Conservation (phyloP, 2,888 invertebrate genomes). For the Cataglyphis livida region DNA sequence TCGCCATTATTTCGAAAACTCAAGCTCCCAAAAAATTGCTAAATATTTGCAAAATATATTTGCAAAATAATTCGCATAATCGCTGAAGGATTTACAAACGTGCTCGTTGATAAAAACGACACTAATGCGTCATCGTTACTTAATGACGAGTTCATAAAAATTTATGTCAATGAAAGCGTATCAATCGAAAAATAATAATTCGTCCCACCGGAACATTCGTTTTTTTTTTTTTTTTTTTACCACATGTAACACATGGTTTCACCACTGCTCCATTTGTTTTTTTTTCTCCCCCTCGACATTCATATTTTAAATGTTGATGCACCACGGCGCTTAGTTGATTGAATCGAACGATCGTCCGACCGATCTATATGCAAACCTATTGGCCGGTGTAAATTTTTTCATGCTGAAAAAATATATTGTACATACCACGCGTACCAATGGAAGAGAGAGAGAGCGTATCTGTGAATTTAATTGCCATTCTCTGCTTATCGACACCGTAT, state of each 20-base stretch:
- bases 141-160: constrained; percentile 16
- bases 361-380: constrained; percentile 29
- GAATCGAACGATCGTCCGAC: constrained; percentile 29
- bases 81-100: not conserved
- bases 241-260: constrained; percentile 33
- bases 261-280: constrained; percentile 30
- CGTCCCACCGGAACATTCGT: constrained; percentile 6
- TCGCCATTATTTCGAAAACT: constrained; percentile 17
- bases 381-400: constrained; percentile 18
- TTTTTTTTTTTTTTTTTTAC: constrained; percentile 41
- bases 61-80: not conserved
- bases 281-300: constrained; percentile 1
- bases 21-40: not conserved
- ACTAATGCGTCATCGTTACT: not conserved
- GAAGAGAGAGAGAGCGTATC: not conserved
- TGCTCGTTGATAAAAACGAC: not conserved
- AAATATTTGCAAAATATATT: not conserved
- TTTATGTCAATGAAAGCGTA: not conserved
- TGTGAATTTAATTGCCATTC: constrained; percentile 38
- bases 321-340: constrained; percentile 41
- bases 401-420: constrained; percentile 20
- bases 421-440: not conserved
- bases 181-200: constrained; percentile 26
- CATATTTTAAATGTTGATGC: constrained; percentile 53
- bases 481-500: constrained; percentile 39